Base-by-base conservation (phyloP, 2,113 vertebrate species). In the Erinaceus europaeus region DNA sequence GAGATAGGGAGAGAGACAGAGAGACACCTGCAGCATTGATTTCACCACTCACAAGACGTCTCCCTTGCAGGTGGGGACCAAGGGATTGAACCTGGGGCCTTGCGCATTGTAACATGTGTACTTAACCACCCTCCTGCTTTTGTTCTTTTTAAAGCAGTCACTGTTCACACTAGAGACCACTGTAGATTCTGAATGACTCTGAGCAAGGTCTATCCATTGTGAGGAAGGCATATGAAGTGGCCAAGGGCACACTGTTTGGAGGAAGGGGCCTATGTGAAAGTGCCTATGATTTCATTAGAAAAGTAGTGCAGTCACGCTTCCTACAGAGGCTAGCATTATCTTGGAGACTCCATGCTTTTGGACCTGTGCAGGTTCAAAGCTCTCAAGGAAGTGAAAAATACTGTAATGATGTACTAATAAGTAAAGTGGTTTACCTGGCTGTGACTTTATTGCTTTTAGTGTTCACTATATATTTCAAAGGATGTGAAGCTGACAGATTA, bases 401-500 rank as follows among this genome's bases (percentile, higher is more conserved):
- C 9, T 34, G 18, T 20, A 4, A 32, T 62, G 25, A 42, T 64
- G 27, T 64, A 40, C 27, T 40, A 12, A 20, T 59, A 82, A 78
- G 65, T 67, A 29, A 71, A 34, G 40, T 48, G 52, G 64, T 68
- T 73, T 80, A 86, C 44, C 69, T 89, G 88, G 84, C 68, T 82
- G 21, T 69, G 55, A 77, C 91, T 68, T 93, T 92, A 92, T 94
- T 92, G 75, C 88, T 91, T 77, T 92, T 89, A 69, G 89, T 77
- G 74, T 93, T 91, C 91, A 94, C 84, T 96, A 82, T 90, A 62
- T 83, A 91, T 93, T 95, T 93, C 69, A 76, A 91, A 89, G 84
- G 90, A 81, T 90, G 91, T 50, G 72, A 93, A 92, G 68, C 76
- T 92, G 52, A 9, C 38, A 94, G 71, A 90, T 64, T 83, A 82